Percentiles rank a stretch among this genome's conserved stretches.
Conservation (phyloP, 2,888 invertebrate genomes). For the Archips crataeganus region DNA sequence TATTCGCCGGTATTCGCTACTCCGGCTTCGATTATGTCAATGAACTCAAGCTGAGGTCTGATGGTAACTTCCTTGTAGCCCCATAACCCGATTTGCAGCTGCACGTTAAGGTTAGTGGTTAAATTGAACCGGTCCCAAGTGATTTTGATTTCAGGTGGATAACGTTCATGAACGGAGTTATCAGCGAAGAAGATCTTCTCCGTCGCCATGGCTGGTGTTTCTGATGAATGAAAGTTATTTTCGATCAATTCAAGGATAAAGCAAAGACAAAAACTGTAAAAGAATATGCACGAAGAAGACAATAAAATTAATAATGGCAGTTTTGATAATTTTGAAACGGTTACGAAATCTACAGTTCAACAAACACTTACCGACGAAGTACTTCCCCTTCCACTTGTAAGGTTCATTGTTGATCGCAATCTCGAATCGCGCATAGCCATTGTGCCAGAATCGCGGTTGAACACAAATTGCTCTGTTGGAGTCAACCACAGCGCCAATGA, state of each 20-base stretch:
- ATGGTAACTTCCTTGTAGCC: constrained; percentile 95
- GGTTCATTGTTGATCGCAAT: constrained; percentile 93
- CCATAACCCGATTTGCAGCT: constrained; percentile 93
- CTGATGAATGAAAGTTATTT: constrained; percentile 68
- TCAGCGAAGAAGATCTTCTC: constrained; percentile 94
- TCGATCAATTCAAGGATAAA: too few relatives aligned
- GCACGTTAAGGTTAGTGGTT: constrained; percentile 91
- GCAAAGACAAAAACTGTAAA: background rate
- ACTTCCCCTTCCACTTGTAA: constrained; percentile 96
- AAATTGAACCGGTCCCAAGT: constrained; percentile 95
- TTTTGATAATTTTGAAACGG: background rate
- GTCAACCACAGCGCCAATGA: constrained; percentile 91
- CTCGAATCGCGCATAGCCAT: constrained; percentile 95
- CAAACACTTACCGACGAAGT: constrained; percentile 92
- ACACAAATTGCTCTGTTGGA: constrained; percentile 95
- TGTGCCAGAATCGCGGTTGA: constrained; percentile 94
- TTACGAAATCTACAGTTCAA: background rate
- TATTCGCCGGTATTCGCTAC: constrained; percentile 90
- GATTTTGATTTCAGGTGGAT: constrained; percentile 91
- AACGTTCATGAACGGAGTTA: constrained; percentile 89
- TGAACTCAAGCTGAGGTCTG: constrained; percentile 92
- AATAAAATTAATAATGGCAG: background rate
- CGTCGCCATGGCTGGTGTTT: constrained; percentile 95
- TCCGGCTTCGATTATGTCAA: constrained; percentile 89
- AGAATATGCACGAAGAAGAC: background rate